Percentiles rank a stretch among this genome's conserved stretches.
Conservation (phyloP, 2,113 vertebrate species). For the Paracanthobrama guichenoti region DNA sequence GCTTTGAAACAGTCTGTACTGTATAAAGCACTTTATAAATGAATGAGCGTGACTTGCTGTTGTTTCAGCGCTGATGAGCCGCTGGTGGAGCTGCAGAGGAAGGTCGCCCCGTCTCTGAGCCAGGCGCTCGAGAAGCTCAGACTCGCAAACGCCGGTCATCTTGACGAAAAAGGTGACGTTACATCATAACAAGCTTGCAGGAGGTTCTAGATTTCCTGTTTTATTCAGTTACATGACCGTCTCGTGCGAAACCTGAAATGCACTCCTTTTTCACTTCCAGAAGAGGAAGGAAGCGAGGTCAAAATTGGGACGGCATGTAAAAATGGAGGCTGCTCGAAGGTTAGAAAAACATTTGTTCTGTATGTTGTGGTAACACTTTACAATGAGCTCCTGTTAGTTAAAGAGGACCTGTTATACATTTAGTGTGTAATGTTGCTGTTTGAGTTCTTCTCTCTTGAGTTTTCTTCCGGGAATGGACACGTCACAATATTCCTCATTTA, state of each 20-base stretch:
- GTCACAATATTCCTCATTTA: too few relatives aligned
- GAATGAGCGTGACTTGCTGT: neutral
- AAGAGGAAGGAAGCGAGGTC: conserved; percentile 79
- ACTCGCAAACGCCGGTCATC: conserved; percentile 69
- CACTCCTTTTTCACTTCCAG: conserved; percentile 64
- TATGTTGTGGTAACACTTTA: neutral
- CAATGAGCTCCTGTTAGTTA: neutral
- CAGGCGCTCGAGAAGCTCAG: conserved; percentile 84
- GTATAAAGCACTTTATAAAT: neutral
- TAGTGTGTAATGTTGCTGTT: too few relatives aligned
- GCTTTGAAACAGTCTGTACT: too few relatives aligned
- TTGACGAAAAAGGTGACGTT: conserved; percentile 74
- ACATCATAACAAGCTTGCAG: neutral
- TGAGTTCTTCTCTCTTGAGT: too few relatives aligned
- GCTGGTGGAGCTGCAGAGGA: conserved; percentile 79
- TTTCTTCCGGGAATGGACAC: too few relatives aligned
- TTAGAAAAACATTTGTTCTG: conserved; percentile 37
- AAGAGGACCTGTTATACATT: neutral
- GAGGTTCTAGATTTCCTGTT: neutral
- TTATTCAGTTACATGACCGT: neutral
- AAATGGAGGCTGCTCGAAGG: conserved; percentile 84
- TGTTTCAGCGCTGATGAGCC: conserved; percentile 80
- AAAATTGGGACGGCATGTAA: conserved; percentile 83
- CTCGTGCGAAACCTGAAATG: neutral
- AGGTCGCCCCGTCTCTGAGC: conserved; percentile 81